Conservation (phyloP, 2,888 invertebrate species). For the Euproctis similis region DNA sequence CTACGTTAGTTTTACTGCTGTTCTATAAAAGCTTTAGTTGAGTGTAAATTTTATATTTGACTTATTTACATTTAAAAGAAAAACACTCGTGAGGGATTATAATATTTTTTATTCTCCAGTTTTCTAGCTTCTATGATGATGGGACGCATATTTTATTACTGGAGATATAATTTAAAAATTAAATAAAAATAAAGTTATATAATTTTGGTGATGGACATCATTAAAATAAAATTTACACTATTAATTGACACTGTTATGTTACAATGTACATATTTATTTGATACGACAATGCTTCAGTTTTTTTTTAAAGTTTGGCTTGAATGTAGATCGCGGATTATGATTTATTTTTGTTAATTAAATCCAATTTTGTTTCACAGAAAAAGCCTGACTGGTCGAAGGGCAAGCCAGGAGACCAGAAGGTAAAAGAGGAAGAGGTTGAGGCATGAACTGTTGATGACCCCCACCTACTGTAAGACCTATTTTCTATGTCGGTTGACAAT, state of each 20-base stretch:
- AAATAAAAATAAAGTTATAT: no score
- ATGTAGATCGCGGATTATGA: no score
- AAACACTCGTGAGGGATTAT: no score
- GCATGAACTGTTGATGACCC: constrained; percentile 79
- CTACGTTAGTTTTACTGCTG: no score
- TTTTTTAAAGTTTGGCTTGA: constrained; percentile 13
- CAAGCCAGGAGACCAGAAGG: constrained; percentile 92
- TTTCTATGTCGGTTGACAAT: constrained; percentile 45
- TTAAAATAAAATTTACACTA: constrained; percentile 20
- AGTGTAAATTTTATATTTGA: not conserved
- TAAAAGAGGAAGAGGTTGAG: constrained; percentile 88
- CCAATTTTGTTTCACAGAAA: constrained; percentile 80
- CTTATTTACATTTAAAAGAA: no score
- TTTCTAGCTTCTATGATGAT: no score
- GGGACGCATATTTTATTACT: no score
- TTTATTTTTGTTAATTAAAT: constrained; percentile 6
- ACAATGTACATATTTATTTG: constrained; percentile 24
- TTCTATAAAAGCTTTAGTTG: constrained; percentile 1
- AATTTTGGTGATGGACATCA: no score
- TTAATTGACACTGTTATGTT: constrained; percentile 9
- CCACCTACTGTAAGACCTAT: constrained; percentile 55
- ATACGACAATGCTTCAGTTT: constrained; percentile 16
- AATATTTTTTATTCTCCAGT: no score
- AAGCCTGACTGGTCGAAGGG: constrained; percentile 96
- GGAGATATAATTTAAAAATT: no score